phyloP scores from a whole-genome alignment of 2,113 vertebrate genomes.

The Donacobius atricapilla region DNA sequence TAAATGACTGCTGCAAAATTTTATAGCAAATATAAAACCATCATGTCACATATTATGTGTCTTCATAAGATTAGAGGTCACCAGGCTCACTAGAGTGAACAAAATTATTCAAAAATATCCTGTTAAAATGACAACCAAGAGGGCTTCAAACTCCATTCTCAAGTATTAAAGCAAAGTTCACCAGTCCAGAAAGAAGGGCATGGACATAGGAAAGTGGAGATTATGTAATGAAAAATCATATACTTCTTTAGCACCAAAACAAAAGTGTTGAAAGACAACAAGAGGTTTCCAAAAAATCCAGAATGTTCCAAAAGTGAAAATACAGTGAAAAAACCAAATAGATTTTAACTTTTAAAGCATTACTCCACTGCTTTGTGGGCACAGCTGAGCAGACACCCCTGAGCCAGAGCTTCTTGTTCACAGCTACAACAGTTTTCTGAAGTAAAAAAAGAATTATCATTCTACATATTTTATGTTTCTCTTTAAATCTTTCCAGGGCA shows the following conservation, averaged over 20 bases:
- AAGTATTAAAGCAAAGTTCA: not conserved
- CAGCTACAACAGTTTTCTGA: not conserved
- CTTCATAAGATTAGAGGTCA: not conserved
- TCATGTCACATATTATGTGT: not conserved
- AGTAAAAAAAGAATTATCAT: not conserved
- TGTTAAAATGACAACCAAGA: not conserved
- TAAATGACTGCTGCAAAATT: not conserved
- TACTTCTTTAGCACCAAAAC: not conserved
- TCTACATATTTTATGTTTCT: not conserved
- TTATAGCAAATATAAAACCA: not conserved
- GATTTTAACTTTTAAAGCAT: not conserved
- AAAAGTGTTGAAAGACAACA: not conserved
- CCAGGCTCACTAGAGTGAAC: not conserved
- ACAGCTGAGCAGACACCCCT: accelerated
- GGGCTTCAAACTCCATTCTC: not conserved
- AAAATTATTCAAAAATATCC: not conserved
- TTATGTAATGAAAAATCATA: not conserved
- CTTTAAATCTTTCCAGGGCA: not conserved
- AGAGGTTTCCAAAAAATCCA: not conserved
- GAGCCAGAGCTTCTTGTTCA: not conserved
- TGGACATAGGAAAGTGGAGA: not conserved
- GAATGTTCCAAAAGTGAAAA: not conserved
- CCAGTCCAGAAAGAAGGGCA: not conserved
- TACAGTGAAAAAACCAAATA: not conserved
- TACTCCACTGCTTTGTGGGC: not conserved